Evolutionary conservation across 2,888 invertebrate species (phyloP).

Genomic region (Osmoderma eremita): DNA sequence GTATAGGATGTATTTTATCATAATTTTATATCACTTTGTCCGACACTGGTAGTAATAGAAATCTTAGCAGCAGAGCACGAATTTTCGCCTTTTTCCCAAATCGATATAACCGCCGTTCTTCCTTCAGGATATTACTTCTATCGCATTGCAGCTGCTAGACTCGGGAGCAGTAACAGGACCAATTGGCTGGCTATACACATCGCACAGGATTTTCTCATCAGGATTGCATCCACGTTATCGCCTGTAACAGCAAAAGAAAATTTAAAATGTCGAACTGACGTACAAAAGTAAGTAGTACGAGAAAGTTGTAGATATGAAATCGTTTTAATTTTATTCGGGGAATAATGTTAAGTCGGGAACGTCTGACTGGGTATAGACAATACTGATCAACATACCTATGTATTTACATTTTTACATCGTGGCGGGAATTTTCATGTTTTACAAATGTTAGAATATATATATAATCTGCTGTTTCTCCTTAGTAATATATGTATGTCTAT

Average conservation of each 20-base stretch:
- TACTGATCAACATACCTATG: too few relatives aligned
- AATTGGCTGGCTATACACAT: slow-evolving; percentile 61
- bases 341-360: slow-evolving; percentile 27
- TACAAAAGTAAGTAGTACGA: not conserved
- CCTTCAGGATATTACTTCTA: slow-evolving; percentile 51
- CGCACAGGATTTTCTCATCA: slow-evolving; percentile 74
- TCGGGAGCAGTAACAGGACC: slow-evolving; percentile 57
- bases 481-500: too few relatives aligned
- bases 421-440: too few relatives aligned
- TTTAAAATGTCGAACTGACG: slow-evolving; percentile 4
- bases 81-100: slow-evolving; percentile 40
- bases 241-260: slow-evolving; percentile 67
- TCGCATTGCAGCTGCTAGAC: slow-evolving; percentile 60
- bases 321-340: slow-evolving; percentile 16
- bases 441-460: too few relatives aligned
- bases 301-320: slow-evolving; percentile 17
- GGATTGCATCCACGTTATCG: slow-evolving; percentile 91
- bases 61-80: slow-evolving; percentile 4
- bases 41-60: slow-evolving; percentile 19
- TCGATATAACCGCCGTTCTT: slow-evolving; percentile 24
- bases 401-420: not conserved
- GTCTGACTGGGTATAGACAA: slow-evolving; percentile 6
- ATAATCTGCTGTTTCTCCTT: too few relatives aligned
- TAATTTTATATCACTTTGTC: slow-evolving; percentile 28
- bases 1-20: not conserved